Evolutionary conservation across 1,140 invertebrate genomes (phyloP).

Genomic region (Paracyclopina nana): DNA sequence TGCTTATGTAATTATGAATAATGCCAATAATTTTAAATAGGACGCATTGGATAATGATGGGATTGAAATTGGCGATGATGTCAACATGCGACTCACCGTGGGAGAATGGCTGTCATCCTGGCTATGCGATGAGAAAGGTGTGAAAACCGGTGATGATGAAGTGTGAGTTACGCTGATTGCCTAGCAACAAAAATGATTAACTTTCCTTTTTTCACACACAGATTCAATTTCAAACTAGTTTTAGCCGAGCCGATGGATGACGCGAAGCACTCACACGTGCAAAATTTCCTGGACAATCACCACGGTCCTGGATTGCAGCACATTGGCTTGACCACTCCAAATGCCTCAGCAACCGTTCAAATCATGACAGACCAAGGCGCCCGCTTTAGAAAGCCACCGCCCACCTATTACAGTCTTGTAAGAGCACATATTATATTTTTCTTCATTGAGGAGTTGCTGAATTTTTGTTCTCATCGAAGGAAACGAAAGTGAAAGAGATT

Average conservation of each 20-base stretch:
- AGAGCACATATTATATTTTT: neutral
- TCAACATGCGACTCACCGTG: neutral
- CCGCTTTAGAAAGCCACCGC: neutral
- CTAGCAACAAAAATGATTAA: no score
- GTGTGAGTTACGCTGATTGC: no score
- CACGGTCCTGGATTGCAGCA: neutral
- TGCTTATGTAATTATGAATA: neutral
- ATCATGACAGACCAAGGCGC: neutral
- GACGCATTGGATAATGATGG: neutral
- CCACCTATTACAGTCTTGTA: neutral
- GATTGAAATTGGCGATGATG: neutral
- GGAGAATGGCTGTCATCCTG: neutral
- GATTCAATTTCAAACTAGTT: neutral
- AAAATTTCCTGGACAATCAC: constrained; percentile 1
- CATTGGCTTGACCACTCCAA: neutral
- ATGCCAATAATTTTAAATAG: neutral
- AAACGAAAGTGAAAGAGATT: neutral
- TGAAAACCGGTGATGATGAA: no score
- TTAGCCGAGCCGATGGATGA: neutral
- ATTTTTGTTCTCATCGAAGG: neutral
- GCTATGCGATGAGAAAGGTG: neutral
- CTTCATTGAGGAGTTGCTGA: neutral
- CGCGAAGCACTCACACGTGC: neutral
- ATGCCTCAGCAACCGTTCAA: neutral
- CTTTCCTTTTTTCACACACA: no score